Evolutionary conservation across 2,888 invertebrate species (phyloP).

Genomic region (Creontiades dilutus): DNA sequence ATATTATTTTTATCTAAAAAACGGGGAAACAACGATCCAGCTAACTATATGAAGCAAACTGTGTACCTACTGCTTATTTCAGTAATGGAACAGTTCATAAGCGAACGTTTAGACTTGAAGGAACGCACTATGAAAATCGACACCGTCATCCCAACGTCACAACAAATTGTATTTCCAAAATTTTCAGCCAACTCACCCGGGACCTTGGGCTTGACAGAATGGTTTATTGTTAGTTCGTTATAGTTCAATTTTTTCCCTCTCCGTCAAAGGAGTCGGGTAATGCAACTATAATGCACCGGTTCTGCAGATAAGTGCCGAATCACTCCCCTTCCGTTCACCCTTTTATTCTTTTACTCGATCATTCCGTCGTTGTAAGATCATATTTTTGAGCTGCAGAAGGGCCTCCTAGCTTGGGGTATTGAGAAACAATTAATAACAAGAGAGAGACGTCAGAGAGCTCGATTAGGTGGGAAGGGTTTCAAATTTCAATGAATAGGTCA

Average conservation of each 20-base stretch:
- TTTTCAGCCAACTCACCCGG: neutral
- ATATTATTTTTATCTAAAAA: no score
- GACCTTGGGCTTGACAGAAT: neutral
- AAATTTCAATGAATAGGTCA: no score
- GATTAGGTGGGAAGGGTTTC: no score
- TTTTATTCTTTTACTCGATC: neutral
- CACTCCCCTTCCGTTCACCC: constrained; percentile 31
- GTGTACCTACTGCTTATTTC: no score
- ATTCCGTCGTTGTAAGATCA: neutral
- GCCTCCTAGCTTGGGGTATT: neutral
- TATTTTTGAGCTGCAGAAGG: neutral
- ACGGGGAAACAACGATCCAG: no score
- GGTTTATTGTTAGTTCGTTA: constrained; percentile 35
- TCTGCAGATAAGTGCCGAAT: neutral
- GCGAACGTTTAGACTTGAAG: no score
- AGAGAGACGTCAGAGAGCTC: no score
- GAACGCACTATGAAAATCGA: no score
- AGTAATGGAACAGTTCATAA: no score
- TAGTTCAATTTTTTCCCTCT: neutral
- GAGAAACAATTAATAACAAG: neutral
- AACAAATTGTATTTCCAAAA: neutral
- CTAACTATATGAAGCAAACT: no score
- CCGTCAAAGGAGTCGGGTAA: constrained; percentile 12
- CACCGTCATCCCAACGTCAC: neutral
- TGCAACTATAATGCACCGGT: constrained; percentile 18